A percentile compares a stretch with the other conserved stretches of the same genome.
These are phyloP conservation scores for Tupaia tana DNA, from an alignment of 2,113 vertebrate genomes.

Conservation along the genomic window DNA sequence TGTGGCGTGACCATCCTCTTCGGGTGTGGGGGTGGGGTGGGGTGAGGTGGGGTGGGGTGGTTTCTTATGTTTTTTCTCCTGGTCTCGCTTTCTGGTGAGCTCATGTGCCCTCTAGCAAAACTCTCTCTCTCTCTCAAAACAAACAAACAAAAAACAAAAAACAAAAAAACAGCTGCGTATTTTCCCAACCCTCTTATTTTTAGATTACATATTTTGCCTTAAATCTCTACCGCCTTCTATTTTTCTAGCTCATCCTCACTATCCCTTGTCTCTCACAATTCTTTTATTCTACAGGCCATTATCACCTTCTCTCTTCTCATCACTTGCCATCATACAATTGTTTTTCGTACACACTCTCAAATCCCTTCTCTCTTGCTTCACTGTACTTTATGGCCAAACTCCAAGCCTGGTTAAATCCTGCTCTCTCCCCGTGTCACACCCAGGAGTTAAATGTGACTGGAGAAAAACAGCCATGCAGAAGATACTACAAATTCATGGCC, in stretches of 20 bases:
- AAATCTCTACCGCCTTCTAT: neutral
- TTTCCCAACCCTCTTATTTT: neutral
- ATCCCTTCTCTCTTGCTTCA: neutral
- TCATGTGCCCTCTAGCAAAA: too few relatives aligned
- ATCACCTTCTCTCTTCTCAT: too few relatives aligned
- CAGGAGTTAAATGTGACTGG: neutral
- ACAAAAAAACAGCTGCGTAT: neutral
- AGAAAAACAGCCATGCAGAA: neutral
- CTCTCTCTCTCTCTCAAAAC: too few relatives aligned
- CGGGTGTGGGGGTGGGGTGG: too few relatives aligned
- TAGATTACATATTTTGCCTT: neutral
- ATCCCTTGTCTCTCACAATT: neutral
- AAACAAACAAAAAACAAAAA: too few relatives aligned
- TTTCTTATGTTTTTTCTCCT: too few relatives aligned
- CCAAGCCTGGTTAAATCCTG: neutral
- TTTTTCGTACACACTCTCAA: neutral
- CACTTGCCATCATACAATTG: too few relatives aligned
- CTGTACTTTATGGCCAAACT: neutral
- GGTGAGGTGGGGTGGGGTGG: too few relatives aligned
- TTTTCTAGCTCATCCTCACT: neutral
- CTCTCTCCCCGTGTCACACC: neutral
- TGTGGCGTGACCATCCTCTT: too few relatives aligned
- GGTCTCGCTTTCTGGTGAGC: too few relatives aligned
- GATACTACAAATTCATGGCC: neutral
- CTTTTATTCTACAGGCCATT: too few relatives aligned